A percentile compares a stretch with the other conserved stretches of the same genome.
Conservation (phyloP, 35 echinoderm and acorn worm genomes). For the Ophiothrix spiculata region DNA sequence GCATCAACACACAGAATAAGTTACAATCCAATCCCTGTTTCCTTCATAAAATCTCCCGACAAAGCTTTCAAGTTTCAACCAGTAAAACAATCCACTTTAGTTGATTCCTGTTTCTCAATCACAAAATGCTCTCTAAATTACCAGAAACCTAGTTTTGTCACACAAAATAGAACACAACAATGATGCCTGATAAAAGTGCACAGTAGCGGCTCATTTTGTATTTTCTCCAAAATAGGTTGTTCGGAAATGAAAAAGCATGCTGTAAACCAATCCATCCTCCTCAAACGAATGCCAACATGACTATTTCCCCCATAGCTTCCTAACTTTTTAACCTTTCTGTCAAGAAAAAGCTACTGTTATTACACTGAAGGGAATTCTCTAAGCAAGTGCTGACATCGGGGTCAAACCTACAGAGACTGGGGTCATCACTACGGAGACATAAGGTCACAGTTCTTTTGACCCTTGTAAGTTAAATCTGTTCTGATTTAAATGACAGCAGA, state of each 20-base stretch:
- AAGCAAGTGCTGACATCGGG: conserved; percentile 3
- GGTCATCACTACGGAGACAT: conserved; percentile 3
- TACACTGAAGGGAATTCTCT: not conserved
- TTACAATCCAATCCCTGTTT: too few relatives aligned
- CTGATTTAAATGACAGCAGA: conserved; percentile 3
- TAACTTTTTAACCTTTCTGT: conserved; percentile 2
- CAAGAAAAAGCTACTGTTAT: conserved; percentile 1
- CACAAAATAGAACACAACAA: too few relatives aligned
- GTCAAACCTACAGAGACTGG: conserved; percentile 1
- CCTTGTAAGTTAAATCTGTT: not conserved
- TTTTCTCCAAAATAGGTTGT: not conserved
- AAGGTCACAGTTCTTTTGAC: not conserved
- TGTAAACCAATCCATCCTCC: not conserved
- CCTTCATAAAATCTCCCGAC: too few relatives aligned
- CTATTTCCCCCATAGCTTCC: not conserved
- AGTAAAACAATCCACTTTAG: too few relatives aligned
- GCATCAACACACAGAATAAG: too few relatives aligned
- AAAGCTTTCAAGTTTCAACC: too few relatives aligned
- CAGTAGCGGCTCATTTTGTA: too few relatives aligned
- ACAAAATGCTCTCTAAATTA: too few relatives aligned
- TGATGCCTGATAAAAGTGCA: too few relatives aligned
- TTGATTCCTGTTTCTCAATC: too few relatives aligned
- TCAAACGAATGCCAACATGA: conserved; percentile 1
- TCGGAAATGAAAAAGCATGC: not conserved
- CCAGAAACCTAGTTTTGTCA: too few relatives aligned